These are phyloP conservation scores for Neolamprologus longior DNA, from an alignment of 2,113 vertebrate genomes.

Conservation along the genomic window DNA sequence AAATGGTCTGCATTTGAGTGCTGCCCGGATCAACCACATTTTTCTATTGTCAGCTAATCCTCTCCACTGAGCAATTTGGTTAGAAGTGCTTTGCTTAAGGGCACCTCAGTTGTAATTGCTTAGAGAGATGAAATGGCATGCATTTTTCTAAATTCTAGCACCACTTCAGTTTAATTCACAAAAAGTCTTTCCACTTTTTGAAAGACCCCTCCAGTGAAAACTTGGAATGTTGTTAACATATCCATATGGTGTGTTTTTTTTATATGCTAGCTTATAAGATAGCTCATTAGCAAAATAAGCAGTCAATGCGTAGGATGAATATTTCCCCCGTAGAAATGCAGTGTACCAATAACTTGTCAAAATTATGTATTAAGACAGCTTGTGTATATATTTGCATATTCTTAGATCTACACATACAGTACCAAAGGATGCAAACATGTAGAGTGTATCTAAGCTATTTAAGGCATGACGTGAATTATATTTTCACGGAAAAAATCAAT, in stretches of 20 bases:
- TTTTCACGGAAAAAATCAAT: not conserved
- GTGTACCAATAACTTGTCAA: not conserved
- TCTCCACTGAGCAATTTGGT: not conserved
- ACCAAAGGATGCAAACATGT: not conserved
- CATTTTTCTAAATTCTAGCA: not conserved
- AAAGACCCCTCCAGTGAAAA: not conserved
- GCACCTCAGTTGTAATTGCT: not conserved
- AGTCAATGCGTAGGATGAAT: not conserved
- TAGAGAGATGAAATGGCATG: not conserved
- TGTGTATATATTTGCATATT: not conserved
- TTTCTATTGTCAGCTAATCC: not conserved
- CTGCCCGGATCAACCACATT: not conserved
- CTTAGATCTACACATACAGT: not conserved
- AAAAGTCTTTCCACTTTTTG: not conserved
- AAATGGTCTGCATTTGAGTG: not conserved
- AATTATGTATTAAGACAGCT: not conserved
- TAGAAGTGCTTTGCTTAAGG: conserved; percentile 1
- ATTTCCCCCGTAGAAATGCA: not conserved
- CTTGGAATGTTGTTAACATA: not conserved
- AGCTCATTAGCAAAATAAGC: not conserved
- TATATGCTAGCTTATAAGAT: not conserved
- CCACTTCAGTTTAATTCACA: not conserved
- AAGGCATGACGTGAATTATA: not conserved
- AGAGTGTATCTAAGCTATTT: not conserved
- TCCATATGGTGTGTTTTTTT: not conserved